Evolutionary conservation across 1,140 invertebrate genomes (phyloP), one percentile per base, ranked within the genome.

Genomic region (Caerostris extrusa): DNA sequence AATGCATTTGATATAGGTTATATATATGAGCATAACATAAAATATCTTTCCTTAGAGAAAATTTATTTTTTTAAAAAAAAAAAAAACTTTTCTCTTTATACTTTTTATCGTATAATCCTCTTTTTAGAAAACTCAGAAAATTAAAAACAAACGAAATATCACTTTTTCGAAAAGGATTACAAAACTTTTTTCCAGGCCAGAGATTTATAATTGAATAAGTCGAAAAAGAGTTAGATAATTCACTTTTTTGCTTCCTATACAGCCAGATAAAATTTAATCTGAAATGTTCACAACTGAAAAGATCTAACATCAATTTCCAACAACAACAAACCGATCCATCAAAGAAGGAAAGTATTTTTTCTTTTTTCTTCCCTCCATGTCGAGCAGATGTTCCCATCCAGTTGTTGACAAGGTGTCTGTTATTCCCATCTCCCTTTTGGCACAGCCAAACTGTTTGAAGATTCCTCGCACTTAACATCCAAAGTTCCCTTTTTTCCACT

Each of bases 251-350:
- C n/a, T 67, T 5, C 8, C 8, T 34, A 1, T 34, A 34, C 34
- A 34, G 34, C 34, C 71, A 77, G 71, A 77, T 53, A 34, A 77
- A 77, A 77, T 77, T 77, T 77, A 77, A 77, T 77, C 71, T 50
- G 3, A 5, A 77, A 10, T 50, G 34, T 50, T 12, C 19, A 34
- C 71, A 77, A 5, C 34, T 77, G 8, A 4, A 34, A 34, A 34
- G 34, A 34, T 2, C 34, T 2, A 64, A 77, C 71, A 77, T 12
- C 71, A 77, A 77, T 77, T 77, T 77, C 71, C 8, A 77, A 77
- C 71, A 77, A 77, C 34, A 77, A 77, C 71, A 77, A 77, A 77
- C 34, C 71, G 7, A 77, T 77, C 71, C 71, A 77, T 77, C 50
- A 50, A 50, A 12, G 34, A 34, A 34, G 34, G 34, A 34, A 34